Conservation (phyloP, 2,113 vertebrate genomes). For the Sialia sialis region DNA sequence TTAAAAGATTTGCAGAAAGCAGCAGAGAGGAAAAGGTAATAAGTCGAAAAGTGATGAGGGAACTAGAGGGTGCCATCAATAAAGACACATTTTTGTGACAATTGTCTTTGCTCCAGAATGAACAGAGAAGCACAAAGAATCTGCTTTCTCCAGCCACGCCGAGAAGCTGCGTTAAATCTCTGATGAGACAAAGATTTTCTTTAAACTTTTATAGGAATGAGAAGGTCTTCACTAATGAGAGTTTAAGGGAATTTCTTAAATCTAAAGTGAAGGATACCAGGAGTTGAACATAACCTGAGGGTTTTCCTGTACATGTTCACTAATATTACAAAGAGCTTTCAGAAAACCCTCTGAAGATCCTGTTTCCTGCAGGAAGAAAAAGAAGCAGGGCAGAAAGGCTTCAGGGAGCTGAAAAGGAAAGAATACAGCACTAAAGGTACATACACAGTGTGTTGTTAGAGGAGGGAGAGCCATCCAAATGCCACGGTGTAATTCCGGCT, state of each 20-base stretch:
- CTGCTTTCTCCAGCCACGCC: neutral
- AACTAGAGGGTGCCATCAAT: neutral
- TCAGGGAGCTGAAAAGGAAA: conserved; percentile 50
- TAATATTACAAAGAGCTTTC: conserved; percentile 77
- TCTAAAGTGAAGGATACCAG: conserved; percentile 77
- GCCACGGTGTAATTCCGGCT: neutral
- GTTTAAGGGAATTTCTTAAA: conserved; percentile 78
- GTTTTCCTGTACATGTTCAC: conserved; percentile 77
- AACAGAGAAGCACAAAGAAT: neutral
- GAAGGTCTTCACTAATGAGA: conserved; percentile 77
- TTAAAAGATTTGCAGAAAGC: conserved; percentile 44
- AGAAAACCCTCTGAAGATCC: conserved; percentile 71
- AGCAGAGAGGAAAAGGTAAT: neutral
- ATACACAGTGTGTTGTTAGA: neutral
- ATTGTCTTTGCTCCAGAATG: conserved; percentile 25
- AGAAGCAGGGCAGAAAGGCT: conserved; percentile 44
- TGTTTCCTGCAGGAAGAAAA: conserved; percentile 64
- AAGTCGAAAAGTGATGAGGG: neutral
- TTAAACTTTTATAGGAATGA: conserved; percentile 74
- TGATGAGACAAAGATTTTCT: conserved; percentile 72
- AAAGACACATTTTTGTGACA: conserved; percentile 53
- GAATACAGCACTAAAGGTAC: conserved; percentile 55
- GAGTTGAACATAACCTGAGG: conserved; percentile 78
- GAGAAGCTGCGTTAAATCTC: conserved; percentile 61
- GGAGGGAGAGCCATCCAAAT: neutral